Evolutionary conservation across 2,113 vertebrate species (phyloP), one percentile per base, ranked within the genome.

Genomic region (Romanogobio albipinnatus): DNA sequence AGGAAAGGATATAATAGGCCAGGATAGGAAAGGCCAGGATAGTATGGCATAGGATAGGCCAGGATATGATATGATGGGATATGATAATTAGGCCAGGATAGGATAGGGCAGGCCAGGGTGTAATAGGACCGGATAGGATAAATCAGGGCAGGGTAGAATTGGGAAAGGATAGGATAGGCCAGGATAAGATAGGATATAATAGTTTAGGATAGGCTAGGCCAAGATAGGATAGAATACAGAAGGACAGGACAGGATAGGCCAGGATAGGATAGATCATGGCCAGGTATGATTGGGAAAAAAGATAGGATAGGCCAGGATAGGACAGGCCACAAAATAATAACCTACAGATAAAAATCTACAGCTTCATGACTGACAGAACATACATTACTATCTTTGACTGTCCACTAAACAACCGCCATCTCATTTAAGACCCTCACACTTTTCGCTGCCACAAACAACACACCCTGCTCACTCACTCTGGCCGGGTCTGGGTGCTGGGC

Each of bases 401-500:
- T 49, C n/a, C 6, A 49, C 70, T 73, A 47, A 43, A 77, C 19
- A 76, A 24, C 43, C n/a, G 24, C 26, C 17, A 43, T 53, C 39
- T 24, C 13, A 61, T 47, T 45, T 79, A 68, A 70, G 87, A 82
- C 76, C 88, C 88, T 89, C 89, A 90, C 87, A 89, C 85, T 85
- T 70, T 64, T 76, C 84, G 76, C 76, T 58, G 36, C 33, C 19
- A 45, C 0, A 86, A 62, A 76, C 62, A 77, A 86, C 81, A 79
- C 66, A 79, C 75, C 76, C 62, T 22, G 33, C 76, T 24, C 70
- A 45, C 76, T 74, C 58, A 94, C 92, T 93, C 91, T 94, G 91
- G 89, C 77, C 47, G 73, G 76, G 80, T 73, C 83, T 91, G 89
- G 91, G 92, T 92, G 93, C 88, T 91, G 92, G 91, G 91, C 90